A percentile compares a stretch with the other conserved stretches of the same genome.
These are phyloP conservation scores for Drosophila ironensis DNA, from an alignment of 1,140 invertebrate species.

Conservation along the genomic window DNA sequence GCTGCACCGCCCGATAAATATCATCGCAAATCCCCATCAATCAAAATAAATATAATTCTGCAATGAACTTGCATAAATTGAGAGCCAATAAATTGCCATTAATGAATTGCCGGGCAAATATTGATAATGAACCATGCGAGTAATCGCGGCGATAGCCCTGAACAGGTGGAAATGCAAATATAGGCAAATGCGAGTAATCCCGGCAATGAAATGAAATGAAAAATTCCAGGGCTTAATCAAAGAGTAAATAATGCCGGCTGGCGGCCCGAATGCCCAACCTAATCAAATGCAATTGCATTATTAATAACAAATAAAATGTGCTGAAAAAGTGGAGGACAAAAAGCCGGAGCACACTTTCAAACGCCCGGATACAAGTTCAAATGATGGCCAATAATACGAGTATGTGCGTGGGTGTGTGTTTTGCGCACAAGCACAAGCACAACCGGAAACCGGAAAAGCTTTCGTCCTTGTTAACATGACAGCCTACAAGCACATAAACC, in stretches of 20 bases:
- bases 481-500: constrained; percentile 77
- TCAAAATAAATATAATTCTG: constrained; percentile 15
- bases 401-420: constrained; percentile 21
- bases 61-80: constrained; percentile 34
- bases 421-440: constrained; percentile 27
- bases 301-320: constrained; percentile 59
- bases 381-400: constrained; percentile 40
- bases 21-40: constrained; percentile 14
- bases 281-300: constrained; percentile 57
- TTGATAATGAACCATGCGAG: constrained; percentile 34
- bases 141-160: constrained; percentile 24
- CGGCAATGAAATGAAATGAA: constrained; percentile 31
- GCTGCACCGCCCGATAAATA: constrained; percentile 3
- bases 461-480: constrained; percentile 74
- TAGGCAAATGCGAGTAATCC: not conserved
- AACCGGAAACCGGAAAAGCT: constrained; percentile 43
- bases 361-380: constrained; percentile 40
- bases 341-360: constrained; percentile 49
- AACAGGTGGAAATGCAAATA: constrained; percentile 13
- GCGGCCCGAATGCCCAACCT: constrained; percentile 4
- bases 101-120: constrained; percentile 47
- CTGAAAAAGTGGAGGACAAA: constrained; percentile 31
- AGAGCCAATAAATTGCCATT: constrained; percentile 40
- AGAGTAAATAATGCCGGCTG: constrained; percentile 31
- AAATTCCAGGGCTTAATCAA: constrained; percentile 43